Percentiles rank a stretch among this genome's conserved stretches.
phyloP scores from a whole-genome alignment of 2,113 vertebrate species.

The Hippocampus mohnikei region DNA sequence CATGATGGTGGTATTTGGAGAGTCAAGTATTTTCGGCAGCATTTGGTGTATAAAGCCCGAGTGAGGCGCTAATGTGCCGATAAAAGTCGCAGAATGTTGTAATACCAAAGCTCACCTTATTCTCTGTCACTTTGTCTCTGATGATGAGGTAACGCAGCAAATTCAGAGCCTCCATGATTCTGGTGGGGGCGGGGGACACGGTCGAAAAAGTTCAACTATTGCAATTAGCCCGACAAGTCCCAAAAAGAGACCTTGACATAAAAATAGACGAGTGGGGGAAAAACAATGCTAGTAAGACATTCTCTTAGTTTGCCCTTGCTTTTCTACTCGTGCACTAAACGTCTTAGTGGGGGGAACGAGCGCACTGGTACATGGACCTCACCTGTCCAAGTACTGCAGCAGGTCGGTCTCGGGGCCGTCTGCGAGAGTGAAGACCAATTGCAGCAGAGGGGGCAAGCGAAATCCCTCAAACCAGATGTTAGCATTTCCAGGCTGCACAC shows the following conservation, averaged over 20 bases:
- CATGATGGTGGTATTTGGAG: neutral
- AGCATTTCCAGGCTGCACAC: slow-evolving; percentile 63
- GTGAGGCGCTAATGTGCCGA: neutral
- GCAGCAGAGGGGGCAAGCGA: slow-evolving; percentile 83
- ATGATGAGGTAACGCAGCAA: slow-evolving; percentile 90
- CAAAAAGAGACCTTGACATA: neutral
- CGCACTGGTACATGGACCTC: slow-evolving; percentile 7
- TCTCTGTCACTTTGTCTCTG: slow-evolving; percentile 86
- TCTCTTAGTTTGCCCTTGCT: too few species aligned
- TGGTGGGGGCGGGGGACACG: slow-evolving; percentile 43
- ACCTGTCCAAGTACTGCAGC: slow-evolving; percentile 91
- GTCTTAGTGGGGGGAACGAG: neutral
- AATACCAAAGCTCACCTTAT: slow-evolving; percentile 72
- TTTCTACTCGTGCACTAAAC: neutral
- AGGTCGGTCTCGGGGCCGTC: slow-evolving; percentile 93
- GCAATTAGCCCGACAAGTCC: too few species aligned
- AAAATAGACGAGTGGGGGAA: too few species aligned
- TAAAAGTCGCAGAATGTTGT: neutral
- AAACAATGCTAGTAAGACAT: too few species aligned
- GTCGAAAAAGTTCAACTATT: neutral
- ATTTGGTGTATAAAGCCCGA: neutral
- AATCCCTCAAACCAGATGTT: slow-evolving; percentile 84
- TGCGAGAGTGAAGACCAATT: slow-evolving; percentile 81
- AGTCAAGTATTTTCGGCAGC: neutral
- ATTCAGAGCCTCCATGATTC: slow-evolving; percentile 94